Evolutionary conservation across 1,140 invertebrate species (phyloP).

Genomic region (Samia ricini): DNA sequence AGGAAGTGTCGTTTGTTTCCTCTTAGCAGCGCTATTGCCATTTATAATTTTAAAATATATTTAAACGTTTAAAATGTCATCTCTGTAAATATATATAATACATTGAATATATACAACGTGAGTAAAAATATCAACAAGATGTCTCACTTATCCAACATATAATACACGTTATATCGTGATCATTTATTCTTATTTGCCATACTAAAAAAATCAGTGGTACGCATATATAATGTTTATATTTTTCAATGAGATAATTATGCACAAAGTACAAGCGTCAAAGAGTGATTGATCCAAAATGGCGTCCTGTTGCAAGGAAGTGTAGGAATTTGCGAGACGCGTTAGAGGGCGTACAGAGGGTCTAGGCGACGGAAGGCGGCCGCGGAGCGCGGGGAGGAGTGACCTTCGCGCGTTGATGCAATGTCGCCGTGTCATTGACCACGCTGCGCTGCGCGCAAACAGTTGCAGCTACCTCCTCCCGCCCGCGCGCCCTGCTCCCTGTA

Average conservation of each 20-base stretch:
- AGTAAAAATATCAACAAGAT: too few relatives aligned
- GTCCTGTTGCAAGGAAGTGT: conserved; percentile 59
- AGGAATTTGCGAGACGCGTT: conserved; percentile 64
- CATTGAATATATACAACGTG: too few relatives aligned
- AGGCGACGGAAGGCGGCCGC: conserved; percentile 17
- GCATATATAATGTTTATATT: neutral
- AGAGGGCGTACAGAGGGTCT: conserved; percentile 24
- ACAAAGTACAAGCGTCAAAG: neutral
- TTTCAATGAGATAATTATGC: neutral
- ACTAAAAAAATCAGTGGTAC: too few relatives aligned
- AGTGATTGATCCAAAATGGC: conserved; percentile 71
- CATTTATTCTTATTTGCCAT: too few relatives aligned
- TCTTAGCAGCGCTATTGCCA: neutral
- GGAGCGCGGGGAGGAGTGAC: conserved; percentile 49
- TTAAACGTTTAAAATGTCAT: neutral
- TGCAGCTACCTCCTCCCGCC: conserved; percentile 42
- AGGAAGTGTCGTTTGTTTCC: neutral
- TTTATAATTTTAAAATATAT: neutral
- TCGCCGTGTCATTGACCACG: conserved; percentile 74
- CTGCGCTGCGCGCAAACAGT: conserved; percentile 60
- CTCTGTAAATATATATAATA: neutral
- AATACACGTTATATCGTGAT: too few relatives aligned
- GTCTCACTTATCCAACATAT: too few relatives aligned
- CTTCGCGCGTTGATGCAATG: conserved; percentile 75
- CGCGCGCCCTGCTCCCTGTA: conserved; percentile 18